A percentile compares a stretch with the other conserved stretches of the same genome.
These are phyloP conservation scores for Drosophila obscura DNA, from an alignment of 1,140 invertebrate genomes.

Conservation along the genomic window DNA sequence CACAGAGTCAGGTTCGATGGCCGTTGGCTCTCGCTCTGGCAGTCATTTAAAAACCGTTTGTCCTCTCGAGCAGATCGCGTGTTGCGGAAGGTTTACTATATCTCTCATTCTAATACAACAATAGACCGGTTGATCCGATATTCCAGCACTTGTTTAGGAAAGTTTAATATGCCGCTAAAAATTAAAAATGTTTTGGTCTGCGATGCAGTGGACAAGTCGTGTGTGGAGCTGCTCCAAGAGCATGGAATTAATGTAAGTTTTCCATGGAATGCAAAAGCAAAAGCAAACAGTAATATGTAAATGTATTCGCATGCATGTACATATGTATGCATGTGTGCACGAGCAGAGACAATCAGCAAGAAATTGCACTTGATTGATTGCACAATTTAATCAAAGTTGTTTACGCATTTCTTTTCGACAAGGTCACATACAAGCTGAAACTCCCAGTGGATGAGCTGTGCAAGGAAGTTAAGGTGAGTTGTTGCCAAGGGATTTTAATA, in stretches of 20 bases:
- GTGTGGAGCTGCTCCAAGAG: constrained; percentile 90
- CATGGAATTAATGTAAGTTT: constrained; percentile 90
- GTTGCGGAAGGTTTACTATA: constrained; percentile 12
- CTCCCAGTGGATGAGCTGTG: constrained; percentile 93
- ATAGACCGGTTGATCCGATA: constrained; percentile 1
- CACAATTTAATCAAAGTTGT: constrained; percentile 48
- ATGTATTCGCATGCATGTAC: constrained; percentile 3
- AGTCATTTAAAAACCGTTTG: constrained; percentile 57
- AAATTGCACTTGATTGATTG: constrained; percentile 40
- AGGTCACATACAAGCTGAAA: constrained; percentile 88
- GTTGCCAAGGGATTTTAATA: constrained; percentile 3
- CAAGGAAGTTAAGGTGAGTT: constrained; percentile 92
- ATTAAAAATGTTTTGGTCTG: constrained; percentile 92
- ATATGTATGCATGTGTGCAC: neutral
- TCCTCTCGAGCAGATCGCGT: constrained; percentile 37
- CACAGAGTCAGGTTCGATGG: constrained; percentile 50
- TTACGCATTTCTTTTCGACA: constrained; percentile 34
- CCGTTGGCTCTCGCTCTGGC: constrained; percentile 17
- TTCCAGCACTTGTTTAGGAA: constrained; percentile 1
- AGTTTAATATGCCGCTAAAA: constrained; percentile 83
- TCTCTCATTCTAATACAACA: neutral
- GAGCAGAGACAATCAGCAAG: neutral
- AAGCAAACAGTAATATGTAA: neutral
- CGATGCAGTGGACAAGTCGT: constrained; percentile 95
- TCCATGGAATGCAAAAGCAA: neutral